phyloP scores from a whole-genome alignment of 2,113 vertebrate species.

The Polypterus bichir region DNA sequence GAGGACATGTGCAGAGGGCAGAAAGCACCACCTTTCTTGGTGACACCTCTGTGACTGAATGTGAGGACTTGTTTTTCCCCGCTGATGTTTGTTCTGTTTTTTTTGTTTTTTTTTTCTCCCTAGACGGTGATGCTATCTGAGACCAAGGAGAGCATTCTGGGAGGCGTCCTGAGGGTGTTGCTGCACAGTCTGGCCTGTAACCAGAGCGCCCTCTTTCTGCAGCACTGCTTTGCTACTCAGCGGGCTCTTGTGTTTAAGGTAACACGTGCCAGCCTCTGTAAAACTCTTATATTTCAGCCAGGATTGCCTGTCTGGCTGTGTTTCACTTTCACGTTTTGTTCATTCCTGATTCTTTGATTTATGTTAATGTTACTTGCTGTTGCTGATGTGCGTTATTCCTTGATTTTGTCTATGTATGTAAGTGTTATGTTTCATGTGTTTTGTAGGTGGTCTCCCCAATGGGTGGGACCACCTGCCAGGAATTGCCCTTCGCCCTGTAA shows the following conservation, averaged over 20 bases:
- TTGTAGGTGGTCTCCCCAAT: no score
- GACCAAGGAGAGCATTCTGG: slow-evolving; percentile 71
- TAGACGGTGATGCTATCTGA: slow-evolving; percentile 78
- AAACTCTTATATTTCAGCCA: not conserved
- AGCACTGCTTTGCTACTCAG: slow-evolving; percentile 82
- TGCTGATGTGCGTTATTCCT: no score
- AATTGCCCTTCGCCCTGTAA: no score
- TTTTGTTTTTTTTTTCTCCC: not conserved
- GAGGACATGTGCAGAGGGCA: no score
- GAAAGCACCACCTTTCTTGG: no score
- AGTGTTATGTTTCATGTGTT: no score
- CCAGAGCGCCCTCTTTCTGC: slow-evolving; percentile 75
- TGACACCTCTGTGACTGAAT: no score
- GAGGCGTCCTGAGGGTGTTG: slow-evolving; percentile 67
- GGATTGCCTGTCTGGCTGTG: slow-evolving; percentile 5
- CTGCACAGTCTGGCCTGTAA: slow-evolving; percentile 73
- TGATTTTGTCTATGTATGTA: no score
- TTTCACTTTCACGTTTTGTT: slow-evolving; percentile 5
- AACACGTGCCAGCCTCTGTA: slow-evolving; percentile 10
- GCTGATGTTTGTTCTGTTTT: not conserved
- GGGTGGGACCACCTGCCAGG: no score
- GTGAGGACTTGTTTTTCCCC: not conserved
- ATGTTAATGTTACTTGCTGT: no score
- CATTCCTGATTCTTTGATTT: not conserved
- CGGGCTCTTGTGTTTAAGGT: slow-evolving; percentile 79